These are phyloP conservation scores for Tyto alba DNA, from an alignment of 2,113 vertebrate genomes.

Conservation along the genomic window DNA sequence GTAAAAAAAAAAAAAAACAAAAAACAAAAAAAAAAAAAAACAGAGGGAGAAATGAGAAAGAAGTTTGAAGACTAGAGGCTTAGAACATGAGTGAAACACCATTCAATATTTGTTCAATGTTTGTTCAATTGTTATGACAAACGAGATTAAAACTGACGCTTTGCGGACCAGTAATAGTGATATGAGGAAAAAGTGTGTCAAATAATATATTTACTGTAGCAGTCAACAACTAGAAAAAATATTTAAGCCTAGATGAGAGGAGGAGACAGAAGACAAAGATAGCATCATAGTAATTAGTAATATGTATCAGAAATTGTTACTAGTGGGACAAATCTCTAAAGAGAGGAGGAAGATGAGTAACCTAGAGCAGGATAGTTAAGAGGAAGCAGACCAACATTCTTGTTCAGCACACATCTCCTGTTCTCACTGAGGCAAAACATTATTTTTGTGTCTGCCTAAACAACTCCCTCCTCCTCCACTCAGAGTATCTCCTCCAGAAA, in stretches of 20 bases:
- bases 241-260: background rate
- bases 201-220: background rate
- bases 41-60: background rate
- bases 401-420: background rate
- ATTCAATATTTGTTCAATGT: background rate
- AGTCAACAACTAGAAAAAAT: background rate
- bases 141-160: background rate
- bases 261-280: background rate
- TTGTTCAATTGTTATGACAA: background rate
- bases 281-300: background rate
- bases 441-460: background rate
- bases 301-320: background rate
- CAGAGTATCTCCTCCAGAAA: background rate
- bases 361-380: background rate
- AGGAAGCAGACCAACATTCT: background rate
- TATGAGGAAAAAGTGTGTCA: background rate
- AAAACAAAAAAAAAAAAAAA: conserved; percentile 21
- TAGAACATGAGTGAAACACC: background rate
- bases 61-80: background rate
- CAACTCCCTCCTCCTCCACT: background rate
- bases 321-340: background rate
- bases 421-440: background rate
- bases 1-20: conserved; percentile 21
- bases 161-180: background rate
- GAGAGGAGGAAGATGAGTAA: background rate